Percentiles rank a stretch among this genome's conserved stretches.
Conservation (phyloP, 1,140 invertebrate genomes). For the Reticulitermes speratus region DNA sequence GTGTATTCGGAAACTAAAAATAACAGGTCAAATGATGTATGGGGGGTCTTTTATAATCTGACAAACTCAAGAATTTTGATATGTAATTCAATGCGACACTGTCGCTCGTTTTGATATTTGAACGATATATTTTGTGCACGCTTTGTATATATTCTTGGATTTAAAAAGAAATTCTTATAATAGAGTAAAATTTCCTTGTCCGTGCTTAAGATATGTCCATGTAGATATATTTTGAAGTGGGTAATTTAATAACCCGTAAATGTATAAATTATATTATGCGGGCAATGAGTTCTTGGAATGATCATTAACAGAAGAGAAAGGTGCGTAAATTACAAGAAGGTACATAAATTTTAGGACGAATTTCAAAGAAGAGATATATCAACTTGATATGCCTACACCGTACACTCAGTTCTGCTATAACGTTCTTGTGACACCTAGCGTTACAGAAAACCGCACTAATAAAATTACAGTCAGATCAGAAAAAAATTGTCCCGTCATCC, state of each 20-base stretch:
- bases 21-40: neutral
- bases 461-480: too few relatives aligned
- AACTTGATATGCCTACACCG: too few relatives aligned
- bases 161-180: neutral
- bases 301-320: neutral
- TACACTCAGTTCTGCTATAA: too few relatives aligned
- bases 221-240: neutral
- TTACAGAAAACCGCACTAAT: too few relatives aligned
- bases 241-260: neutral
- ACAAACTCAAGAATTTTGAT: neutral
- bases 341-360: too few relatives aligned
- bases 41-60: neutral
- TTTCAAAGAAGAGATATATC: too few relatives aligned
- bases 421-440: too few relatives aligned
- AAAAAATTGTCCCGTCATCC: too few relatives aligned
- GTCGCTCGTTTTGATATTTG: neutral
- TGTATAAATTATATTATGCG: neutral
- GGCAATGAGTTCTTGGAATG: neutral
- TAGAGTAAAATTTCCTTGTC: neutral
- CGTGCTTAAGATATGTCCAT: neutral
- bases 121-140: neutral
- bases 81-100: neutral
- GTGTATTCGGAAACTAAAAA: constrained; percentile 12
- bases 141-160: neutral
- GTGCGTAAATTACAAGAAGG: too few relatives aligned